A percentile compares a stretch with the other conserved stretches of the same genome.
These are phyloP conservation scores for Hypomesus transpacificus DNA, from an alignment of 2,113 vertebrate genomes.

Conservation along the genomic window DNA sequence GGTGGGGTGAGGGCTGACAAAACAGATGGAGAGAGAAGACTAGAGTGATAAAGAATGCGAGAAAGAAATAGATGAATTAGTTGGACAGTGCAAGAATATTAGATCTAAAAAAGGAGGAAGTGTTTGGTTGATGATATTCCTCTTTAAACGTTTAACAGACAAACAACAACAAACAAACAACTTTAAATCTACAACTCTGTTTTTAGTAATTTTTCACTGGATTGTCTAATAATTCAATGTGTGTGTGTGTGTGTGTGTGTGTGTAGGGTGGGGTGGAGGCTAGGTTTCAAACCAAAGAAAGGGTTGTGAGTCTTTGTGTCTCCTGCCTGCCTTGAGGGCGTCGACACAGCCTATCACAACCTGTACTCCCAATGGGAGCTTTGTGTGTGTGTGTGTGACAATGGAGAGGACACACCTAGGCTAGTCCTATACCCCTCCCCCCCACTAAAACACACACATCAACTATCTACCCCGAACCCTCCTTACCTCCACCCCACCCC, in stretches of 20 bases:
- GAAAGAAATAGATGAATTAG: neutral
- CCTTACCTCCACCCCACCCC: too few species aligned
- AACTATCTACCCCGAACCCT: too few species aligned
- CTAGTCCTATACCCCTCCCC: too few species aligned
- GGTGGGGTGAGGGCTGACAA: too few species aligned
- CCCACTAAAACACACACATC: too few species aligned
- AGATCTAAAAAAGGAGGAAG: too few species aligned
- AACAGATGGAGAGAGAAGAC: neutral
- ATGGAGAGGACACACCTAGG: constrained; percentile 17
- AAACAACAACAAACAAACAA: too few species aligned
- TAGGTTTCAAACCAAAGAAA: constrained; percentile 43
- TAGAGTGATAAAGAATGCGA: neutral
- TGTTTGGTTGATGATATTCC: too few species aligned
- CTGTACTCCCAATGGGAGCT: constrained; percentile 30
- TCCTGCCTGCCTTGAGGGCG: constrained; percentile 34
- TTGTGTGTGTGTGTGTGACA: neutral
- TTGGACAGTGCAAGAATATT: neutral
- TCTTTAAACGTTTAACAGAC: too few species aligned
- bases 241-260: constrained; percentile 14
- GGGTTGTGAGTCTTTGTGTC: constrained; percentile 36
- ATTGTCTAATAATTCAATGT: neutral
- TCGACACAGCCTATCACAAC: constrained; percentile 32
- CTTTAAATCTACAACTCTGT: too few species aligned
- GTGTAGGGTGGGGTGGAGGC: constrained; percentile 16
- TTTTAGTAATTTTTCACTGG: too few species aligned